Conservation (phyloP, 2,888 invertebrate species). For the Chrysolina haemoptera region DNA sequence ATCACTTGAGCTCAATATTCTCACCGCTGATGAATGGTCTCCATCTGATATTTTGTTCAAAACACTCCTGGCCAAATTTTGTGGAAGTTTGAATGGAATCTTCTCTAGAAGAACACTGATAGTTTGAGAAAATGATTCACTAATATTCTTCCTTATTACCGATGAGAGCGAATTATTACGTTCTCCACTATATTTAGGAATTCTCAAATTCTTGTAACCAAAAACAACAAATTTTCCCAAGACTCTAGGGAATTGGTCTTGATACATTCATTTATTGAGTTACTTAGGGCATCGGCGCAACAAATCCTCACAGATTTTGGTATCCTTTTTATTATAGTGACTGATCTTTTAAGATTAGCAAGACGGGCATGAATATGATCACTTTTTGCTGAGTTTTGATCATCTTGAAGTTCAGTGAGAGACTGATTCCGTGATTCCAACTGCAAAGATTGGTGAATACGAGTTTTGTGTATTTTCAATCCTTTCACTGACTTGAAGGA, state of each 20-base stretch:
- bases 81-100: no score
- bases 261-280: neutral
- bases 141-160: neutral
- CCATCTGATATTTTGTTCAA: no score
- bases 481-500: neutral
- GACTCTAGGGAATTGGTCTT: neutral
- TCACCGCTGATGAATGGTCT: no score
- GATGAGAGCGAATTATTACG: neutral
- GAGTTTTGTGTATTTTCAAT: neutral
- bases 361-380: neutral
- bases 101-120: no score
- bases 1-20: no score
- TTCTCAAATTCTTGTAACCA: neutral
- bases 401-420: neutral
- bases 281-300: neutral
- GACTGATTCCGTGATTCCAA: neutral
- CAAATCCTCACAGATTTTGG: neutral
- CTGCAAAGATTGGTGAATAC: neutral
- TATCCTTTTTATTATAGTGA: no score
- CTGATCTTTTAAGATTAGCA: neutral
- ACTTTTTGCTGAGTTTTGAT: neutral
- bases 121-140: no score
- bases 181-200: neutral
- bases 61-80: no score
- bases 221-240: neutral